Evolutionary conservation across 2,113 vertebrate genomes (phyloP).

Genomic region (Phoxinus phoxinus): DNA sequence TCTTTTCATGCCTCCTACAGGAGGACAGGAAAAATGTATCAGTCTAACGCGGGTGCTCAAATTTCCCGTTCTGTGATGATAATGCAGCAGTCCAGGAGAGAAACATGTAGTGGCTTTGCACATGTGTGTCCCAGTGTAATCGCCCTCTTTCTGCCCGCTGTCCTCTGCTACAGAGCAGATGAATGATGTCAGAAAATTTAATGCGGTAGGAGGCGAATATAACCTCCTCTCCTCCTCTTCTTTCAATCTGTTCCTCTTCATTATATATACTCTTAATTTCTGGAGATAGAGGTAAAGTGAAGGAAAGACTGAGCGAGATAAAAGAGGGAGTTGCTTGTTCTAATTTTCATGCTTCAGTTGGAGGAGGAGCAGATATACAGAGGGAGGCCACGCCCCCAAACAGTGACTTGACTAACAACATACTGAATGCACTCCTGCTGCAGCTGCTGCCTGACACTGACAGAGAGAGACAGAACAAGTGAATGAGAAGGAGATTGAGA

Average conservation of each 20-base stretch:
- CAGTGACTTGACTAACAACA: conserved; percentile 77
- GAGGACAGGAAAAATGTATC: conserved; percentile 38
- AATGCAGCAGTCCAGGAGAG: background rate
- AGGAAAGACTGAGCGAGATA: conserved; percentile 30
- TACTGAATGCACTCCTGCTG: conserved; percentile 65
- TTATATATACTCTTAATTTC: conserved; percentile 40
- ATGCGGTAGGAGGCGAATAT: conserved; percentile 54
- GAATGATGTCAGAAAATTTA: conserved; percentile 59
- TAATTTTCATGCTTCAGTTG: conserved; percentile 26
- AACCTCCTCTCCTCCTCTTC: conserved; percentile 53
- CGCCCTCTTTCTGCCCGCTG: background rate
- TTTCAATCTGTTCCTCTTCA: conserved; percentile 11
- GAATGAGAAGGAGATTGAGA: background rate
- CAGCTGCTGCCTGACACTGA: conserved; percentile 68
- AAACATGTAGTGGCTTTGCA: conserved; percentile 13
- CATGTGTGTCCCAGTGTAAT: conserved; percentile 43
- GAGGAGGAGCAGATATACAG: conserved; percentile 51
- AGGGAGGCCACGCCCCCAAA: conserved; percentile 74
- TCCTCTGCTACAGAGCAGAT: conserved; percentile 43
- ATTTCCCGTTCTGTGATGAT: conserved; percentile 26
- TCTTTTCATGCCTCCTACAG: conserved; percentile 40
- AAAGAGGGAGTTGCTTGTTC: conserved; percentile 42
- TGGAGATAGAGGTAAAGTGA: conserved; percentile 30
- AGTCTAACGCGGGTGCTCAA: background rate
- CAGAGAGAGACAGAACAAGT: conserved; percentile 14